Evolutionary conservation across 2,797 vertebrate species (phyloP), one percentile per base, ranked within the genome.

Genomic region (Psittacula derbiana): DNA sequence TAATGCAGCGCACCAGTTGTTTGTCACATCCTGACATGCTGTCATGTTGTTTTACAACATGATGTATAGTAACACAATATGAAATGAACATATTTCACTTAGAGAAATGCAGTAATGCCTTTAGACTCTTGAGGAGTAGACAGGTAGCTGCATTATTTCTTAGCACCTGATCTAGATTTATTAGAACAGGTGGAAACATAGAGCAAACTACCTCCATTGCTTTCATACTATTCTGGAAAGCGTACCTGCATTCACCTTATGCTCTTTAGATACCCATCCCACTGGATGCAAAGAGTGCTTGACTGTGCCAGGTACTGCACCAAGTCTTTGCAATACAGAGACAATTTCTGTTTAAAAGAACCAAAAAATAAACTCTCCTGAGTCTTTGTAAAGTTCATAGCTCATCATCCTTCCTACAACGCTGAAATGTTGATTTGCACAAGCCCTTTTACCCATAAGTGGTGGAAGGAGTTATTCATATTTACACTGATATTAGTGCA

Each of bases 71-170:
- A 96, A 95, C 75, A 19, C 73, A 86, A 94, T 82, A 80, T 83
- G 83, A 96, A 93, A 78, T 86, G 74, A 92, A 90, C 91, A 87
- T 96, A 95, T 88, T 95, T 96, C 91, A 95, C 92, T 96, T 65
- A 96, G 84, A 95, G 80, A 85, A 91, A 80, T 46, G 44, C 66
- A 71, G 71, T 89, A 81, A 92, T 80, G 47, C 55, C 76, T 88
- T 95, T 25, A 90, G 91, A 97, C 96, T 89, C 64, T 53, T 41
- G 31, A 44, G 28, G 62, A 88, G 46, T 4, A 93, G 83, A 84
- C 92, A 78, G 91, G 58, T 74, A 86, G 55, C 36, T 55, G 38
- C 72, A 91, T 95, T 92, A 92, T 75, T 78, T 52, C 88, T 89
- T 49, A 71, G 80, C 49, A 69, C n/a, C 43, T 71, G 57, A 88